Base-by-base conservation (phyloP, 2,797 vertebrate species). In the Sardinella longiceps region DNA sequence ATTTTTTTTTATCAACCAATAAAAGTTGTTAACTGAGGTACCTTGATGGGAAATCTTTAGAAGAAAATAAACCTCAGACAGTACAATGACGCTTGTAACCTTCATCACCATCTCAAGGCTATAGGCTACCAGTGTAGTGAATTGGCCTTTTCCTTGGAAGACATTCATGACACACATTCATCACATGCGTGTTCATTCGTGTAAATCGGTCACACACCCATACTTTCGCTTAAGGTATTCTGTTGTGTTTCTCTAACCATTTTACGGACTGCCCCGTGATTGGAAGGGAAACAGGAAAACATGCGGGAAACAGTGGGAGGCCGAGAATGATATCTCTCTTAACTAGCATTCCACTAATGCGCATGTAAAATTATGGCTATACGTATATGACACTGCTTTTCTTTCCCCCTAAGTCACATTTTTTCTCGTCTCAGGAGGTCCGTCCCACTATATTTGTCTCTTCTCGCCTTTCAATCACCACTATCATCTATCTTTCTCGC, bases 231-330 rank as follows among this genome's bases (percentile, higher is more conserved):
- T 77, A 15, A 33, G 18, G 33, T 37, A 9, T 5, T 3, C 37
- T 39, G 20, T 74, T 39, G 20, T 43, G 5, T 77, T 37, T 77
- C 33, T 70, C 37, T 37, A 77, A 37, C 15, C 70, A 11, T 70
- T 43, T 43, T 28, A 82, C 63, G 6, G 39, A 45, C 25, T 28
- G 56, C n/a, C 33, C 39, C 28, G 45, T 15, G 48, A 81, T 60
- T 51, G 48, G 66, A 77, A 23, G 20, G 70, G 70, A 77, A 77
- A 77, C 70, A 77, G 70, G 70, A 77, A 77, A 77, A 77, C 70
- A 70, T 70, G 70, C 43, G 70, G 70, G 70, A 77, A 77, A 37
- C 37, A 20, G 70, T 77, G 37, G 37, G 37, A 77, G 18, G 33
- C 18, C 43, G 70, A 77, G 2, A 20, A 77, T 77, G 33, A 39